phyloP scores from a whole-genome alignment of 2,888 invertebrate species.

The Nycteola revayana region DNA sequence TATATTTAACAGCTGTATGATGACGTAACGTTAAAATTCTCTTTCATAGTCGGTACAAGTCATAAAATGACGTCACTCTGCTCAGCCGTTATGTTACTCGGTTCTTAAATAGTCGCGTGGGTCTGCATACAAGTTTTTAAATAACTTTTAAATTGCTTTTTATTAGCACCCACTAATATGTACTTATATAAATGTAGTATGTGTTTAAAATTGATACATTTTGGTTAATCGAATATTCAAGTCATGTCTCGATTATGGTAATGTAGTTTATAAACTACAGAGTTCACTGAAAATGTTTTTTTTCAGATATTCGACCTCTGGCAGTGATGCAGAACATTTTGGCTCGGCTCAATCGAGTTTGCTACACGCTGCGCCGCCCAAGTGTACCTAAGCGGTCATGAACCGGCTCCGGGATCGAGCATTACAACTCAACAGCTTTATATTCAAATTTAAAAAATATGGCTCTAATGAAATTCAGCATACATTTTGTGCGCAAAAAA shows the following conservation, averaged over 20 bases:
- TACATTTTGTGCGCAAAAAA: too few species aligned
- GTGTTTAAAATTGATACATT: too few species aligned
- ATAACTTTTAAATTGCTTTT: too few species aligned
- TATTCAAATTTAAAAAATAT: constrained; percentile 27
- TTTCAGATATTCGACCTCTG: constrained; percentile 40
- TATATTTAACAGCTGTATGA: not conserved
- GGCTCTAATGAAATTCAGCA: constrained; percentile 19
- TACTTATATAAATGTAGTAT: too few species aligned
- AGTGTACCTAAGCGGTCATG: constrained; percentile 56
- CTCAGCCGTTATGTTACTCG: constrained; percentile 20
- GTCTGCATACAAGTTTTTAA: constrained; percentile 10
- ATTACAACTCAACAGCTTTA: constrained; percentile 34
- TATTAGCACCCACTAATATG: too few species aligned
- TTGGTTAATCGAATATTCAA: too few species aligned
- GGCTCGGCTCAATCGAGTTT: constrained; percentile 27
- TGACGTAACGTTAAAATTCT: constrained; percentile 26
- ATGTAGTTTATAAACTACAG: too few species aligned
- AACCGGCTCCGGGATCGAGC: constrained; percentile 39
- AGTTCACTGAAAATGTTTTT: constrained; percentile 9
- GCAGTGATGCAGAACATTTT: constrained; percentile 53
- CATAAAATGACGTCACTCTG: constrained; percentile 29
- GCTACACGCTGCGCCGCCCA: constrained; percentile 25
- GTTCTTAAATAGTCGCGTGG: constrained; percentile 13
- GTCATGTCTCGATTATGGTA: too few species aligned
- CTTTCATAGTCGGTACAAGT: constrained; percentile 23